Evolutionary conservation across 1,140 invertebrate genomes (phyloP).

Genomic region (Drosophila fuyamai): DNA sequence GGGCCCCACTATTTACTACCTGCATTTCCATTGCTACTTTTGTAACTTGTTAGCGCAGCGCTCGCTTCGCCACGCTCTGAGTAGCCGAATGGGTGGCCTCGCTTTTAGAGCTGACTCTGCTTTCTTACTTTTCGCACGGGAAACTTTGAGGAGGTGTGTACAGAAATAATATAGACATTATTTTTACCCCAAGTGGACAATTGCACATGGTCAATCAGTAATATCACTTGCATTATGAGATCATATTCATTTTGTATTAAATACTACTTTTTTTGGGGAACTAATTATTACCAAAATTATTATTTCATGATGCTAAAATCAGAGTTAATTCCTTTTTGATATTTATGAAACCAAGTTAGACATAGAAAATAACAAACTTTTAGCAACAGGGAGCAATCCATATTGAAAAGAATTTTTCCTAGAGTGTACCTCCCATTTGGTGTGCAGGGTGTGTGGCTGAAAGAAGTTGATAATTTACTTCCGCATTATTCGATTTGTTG

Average conservation of each 20-base stretch:
- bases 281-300: too few relatives aligned
- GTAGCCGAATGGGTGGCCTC: conserved; percentile 12
- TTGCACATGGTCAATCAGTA: too few relatives aligned
- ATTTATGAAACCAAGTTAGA: too few relatives aligned
- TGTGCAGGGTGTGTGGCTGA: conserved; percentile 16
- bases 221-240: too few relatives aligned
- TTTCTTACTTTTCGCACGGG: conserved; percentile 20
- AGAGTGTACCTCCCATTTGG: conserved; percentile 16
- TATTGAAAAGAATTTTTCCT: background rate
- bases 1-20: conserved; percentile 74
- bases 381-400: too few relatives aligned
- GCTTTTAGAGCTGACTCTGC: conserved; percentile 55
- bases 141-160: background rate
- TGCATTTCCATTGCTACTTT: conserved; percentile 83
- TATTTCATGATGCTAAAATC: too few relatives aligned
- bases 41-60: conserved; percentile 77
- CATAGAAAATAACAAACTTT: too few relatives aligned
- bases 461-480: conserved; percentile 80
- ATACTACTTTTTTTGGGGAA: too few relatives aligned
- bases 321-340: too few relatives aligned
- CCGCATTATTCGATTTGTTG: conserved; percentile 82
- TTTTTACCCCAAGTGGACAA: too few relatives aligned
- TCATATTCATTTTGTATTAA: too few relatives aligned
- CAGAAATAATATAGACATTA: too few relatives aligned
- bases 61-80: conserved; percentile 55